Evolutionary conservation across 2,888 invertebrate species (phyloP).

Genomic region (Kryphioiulus occultus): DNA sequence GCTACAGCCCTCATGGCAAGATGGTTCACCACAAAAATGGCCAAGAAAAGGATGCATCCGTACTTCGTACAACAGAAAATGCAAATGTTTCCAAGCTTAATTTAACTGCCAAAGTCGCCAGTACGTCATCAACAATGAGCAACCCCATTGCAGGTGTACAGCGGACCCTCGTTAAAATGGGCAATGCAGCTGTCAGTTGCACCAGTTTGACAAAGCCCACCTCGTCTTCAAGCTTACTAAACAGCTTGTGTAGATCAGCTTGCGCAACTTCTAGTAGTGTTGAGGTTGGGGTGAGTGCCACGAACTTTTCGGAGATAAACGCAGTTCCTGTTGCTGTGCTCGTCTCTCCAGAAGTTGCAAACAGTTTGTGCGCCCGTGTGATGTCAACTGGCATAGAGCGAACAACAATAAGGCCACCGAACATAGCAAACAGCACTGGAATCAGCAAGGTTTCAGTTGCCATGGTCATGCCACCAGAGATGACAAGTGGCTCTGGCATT

Average conservation of each 20-base stretch:
- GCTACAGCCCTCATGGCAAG: neutral
- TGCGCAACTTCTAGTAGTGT: neutral
- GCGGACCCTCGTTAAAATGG: neutral
- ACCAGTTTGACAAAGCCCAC: neutral
- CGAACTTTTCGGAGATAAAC: neutral
- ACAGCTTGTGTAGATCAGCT: neutral
- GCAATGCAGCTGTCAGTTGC: neutral
- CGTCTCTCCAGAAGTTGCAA: neutral
- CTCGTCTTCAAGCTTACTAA: neutral
- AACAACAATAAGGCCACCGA: neutral
- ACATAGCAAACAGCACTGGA: neutral
- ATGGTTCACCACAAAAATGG: constrained; percentile 7
- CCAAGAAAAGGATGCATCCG: neutral
- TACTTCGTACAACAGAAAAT: neutral
- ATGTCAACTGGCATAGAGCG: neutral
- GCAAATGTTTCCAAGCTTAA: neutral
- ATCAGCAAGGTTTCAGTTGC: neutral
- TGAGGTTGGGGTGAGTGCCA: neutral
- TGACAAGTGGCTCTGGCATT: neutral
- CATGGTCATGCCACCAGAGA: neutral
- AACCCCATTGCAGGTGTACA: neutral
- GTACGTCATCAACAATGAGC: neutral
- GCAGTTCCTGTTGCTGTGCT: neutral
- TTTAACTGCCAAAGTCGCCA: neutral
- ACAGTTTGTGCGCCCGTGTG: neutral